Conservation (phyloP, 1,140 invertebrate genomes). For the Heliothis subflexa region DNA sequence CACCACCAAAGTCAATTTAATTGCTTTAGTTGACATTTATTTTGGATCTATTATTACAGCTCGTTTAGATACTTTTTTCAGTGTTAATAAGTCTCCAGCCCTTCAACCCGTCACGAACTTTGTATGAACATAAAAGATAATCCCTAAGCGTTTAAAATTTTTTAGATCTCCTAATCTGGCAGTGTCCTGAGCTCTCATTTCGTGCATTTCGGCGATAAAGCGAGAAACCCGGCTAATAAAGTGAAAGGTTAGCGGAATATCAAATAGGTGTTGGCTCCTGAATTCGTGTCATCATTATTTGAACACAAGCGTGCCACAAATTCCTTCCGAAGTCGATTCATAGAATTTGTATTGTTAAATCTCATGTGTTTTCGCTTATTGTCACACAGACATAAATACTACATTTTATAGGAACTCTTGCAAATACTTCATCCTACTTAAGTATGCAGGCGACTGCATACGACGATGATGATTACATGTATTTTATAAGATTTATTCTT, state of each 20-base stretch:
- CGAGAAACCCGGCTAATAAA: slow-evolving; percentile 21
- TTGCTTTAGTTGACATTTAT: too few relatives aligned
- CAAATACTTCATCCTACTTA: too few relatives aligned
- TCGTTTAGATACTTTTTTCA: background rate
- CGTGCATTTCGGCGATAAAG: slow-evolving; percentile 24
- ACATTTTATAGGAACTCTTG: background rate
- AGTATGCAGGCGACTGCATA: background rate
- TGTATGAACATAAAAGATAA: slow-evolving; percentile 23
- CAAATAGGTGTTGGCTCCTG: slow-evolving; percentile 21
- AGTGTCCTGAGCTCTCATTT: background rate
- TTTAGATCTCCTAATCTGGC: slow-evolving; percentile 13
- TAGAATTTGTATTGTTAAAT: background rate
- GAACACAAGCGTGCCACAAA: slow-evolving; percentile 20
- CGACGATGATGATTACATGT: background rate
- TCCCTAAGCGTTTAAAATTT: slow-evolving; percentile 4
- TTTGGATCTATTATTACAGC: too few relatives aligned
- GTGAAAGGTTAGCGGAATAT: slow-evolving; percentile 37
- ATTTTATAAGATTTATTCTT: background rate
- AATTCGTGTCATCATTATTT: slow-evolving; percentile 20
- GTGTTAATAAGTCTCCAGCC: background rate
- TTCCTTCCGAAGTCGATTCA: slow-evolving; percentile 8
- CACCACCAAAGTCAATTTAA: too few relatives aligned
- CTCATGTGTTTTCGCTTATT: background rate
- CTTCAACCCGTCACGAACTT: background rate
- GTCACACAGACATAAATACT: background rate